Evolutionary conservation across 1,140 invertebrate species (phyloP), one percentile per base, ranked within the genome.

Genomic region (Sycobia sp.): DNA sequence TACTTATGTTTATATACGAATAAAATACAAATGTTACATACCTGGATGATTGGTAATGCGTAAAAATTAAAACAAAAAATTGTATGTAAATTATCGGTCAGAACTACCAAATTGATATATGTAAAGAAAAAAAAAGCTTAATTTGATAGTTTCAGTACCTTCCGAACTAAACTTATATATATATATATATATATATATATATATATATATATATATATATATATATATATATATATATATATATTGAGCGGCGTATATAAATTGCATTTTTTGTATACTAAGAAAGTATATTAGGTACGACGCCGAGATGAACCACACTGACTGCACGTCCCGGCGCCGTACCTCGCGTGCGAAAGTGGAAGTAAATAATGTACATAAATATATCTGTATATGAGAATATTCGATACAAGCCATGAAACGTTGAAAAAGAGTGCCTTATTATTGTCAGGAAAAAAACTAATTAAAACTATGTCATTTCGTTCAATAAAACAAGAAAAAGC

Each of bases 281-380:
- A 22, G 16, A 47, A 32, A 62, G 41, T 47, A 39, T 41, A 41
- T 32, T 14, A 32, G 16, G 44, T 9, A 11, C 44, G 63, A 65
- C 51, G 32, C 29, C 14, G 49, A 51, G 43, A 43, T 16, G 57
- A 65, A 59, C 13, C 18, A 22, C 4, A n/a, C n/a, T 53, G 8
- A 36, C 11, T 10, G n/a, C 46, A 60, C 60, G 20, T 36, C 53
- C 46, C 25, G 27, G 56, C 39, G 51, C 8, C 62, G 47, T 18
- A 39, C 49, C 46, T 63, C 10, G 55, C 20, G 14, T 49, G 36
- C 10, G 22, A 39, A 22, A n/a, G 44, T 29, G 51, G 25, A 25
- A 59, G 43, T 68, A 68, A n/a, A n/a, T n/a, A n/a, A n/a, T 76
- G 74, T 77, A 74, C 55, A 77, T 74, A 74, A 66, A 70, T 27